These are phyloP conservation scores for Pseudococcus viburni DNA, from an alignment of 2,888 invertebrate genomes.

Conservation along the genomic window DNA sequence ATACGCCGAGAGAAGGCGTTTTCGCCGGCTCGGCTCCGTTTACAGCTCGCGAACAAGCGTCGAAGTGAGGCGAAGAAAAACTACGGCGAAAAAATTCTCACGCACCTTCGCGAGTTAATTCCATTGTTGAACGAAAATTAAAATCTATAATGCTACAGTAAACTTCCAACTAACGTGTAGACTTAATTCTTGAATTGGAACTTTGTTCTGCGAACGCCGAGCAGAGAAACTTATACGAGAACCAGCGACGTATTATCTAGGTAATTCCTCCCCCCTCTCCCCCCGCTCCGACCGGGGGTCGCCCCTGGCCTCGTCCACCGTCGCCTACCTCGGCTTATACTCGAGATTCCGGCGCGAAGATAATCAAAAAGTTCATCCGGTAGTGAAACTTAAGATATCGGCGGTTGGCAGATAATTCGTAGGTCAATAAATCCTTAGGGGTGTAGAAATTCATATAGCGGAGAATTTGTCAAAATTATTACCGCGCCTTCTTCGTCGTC, in stretches of 20 bases:
- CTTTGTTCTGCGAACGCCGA: not conserved
- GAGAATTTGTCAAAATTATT: slow-evolving; percentile 10
- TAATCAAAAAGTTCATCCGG: slow-evolving; percentile 28
- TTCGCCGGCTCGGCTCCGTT: too few relatives aligned
- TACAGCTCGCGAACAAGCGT: not conserved
- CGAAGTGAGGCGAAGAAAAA: not conserved
- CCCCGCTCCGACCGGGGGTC: not conserved
- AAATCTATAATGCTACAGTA: slow-evolving; percentile 41
- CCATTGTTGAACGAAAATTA: slow-evolving; percentile 31
- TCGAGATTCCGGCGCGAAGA: not conserved
- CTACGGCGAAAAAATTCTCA: not conserved
- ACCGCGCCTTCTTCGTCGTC: not conserved
- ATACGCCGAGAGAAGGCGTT: too few relatives aligned
- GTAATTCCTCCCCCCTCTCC: not conserved
- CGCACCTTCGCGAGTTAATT: slow-evolving; percentile 19
- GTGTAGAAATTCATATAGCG: not conserved
- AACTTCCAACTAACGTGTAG: slow-evolving; percentile 20
- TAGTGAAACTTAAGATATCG: slow-evolving; percentile 29
- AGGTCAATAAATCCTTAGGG: slow-evolving; percentile 39
- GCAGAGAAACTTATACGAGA: not conserved
- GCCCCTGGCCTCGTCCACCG: not conserved
- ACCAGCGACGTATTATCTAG: not conserved
- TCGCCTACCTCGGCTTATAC: not conserved
- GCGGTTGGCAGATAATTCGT: slow-evolving; percentile 24
- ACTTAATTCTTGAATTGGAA: slow-evolving; percentile 24